Evolutionary conservation across 1,140 invertebrate species (phyloP).

Genomic region (Protaetia brevitarsis): DNA sequence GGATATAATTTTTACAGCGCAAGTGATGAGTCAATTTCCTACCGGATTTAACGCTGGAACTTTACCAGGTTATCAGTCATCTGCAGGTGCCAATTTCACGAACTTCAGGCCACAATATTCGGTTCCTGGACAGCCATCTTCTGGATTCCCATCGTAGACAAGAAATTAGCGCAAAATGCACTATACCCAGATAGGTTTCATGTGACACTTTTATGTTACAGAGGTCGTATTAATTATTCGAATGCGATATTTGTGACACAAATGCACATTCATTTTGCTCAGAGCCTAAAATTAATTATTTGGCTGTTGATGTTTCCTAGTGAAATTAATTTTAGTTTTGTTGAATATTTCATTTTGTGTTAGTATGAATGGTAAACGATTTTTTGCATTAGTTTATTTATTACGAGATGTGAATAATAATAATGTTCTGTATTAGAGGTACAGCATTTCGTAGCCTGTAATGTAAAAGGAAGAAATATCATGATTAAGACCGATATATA

Average conservation of each 20-base stretch:
- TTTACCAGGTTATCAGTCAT: slow-evolving; percentile 64
- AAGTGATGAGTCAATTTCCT: slow-evolving; percentile 74
- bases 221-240: background rate
- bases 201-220: background rate
- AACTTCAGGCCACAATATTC: slow-evolving; percentile 89
- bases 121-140: slow-evolving; percentile 74
- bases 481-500: background rate
- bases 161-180: background rate
- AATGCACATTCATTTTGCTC: slow-evolving; percentile 24
- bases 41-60: slow-evolving; percentile 69
- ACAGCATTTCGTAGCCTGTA: background rate
- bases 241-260: background rate
- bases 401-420: slow-evolving; percentile 1
- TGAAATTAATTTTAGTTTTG: slow-evolving; percentile 18
- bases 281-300: slow-evolving; percentile 23
- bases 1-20: slow-evolving; percentile 55
- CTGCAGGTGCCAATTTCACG: slow-evolving; percentile 73
- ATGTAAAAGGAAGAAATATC: slow-evolving; percentile 3
- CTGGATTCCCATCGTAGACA: slow-evolving; percentile 48
- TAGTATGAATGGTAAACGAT: background rate
- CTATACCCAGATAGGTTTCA: too few relatives aligned
- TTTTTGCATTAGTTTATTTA: slow-evolving; percentile 21
- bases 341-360: slow-evolving; percentile 5
- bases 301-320: slow-evolving; percentile 18
- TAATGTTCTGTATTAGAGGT: background rate